Conservation (phyloP, 23 tunicate species). For the Halocynthia roretzi region DNA sequence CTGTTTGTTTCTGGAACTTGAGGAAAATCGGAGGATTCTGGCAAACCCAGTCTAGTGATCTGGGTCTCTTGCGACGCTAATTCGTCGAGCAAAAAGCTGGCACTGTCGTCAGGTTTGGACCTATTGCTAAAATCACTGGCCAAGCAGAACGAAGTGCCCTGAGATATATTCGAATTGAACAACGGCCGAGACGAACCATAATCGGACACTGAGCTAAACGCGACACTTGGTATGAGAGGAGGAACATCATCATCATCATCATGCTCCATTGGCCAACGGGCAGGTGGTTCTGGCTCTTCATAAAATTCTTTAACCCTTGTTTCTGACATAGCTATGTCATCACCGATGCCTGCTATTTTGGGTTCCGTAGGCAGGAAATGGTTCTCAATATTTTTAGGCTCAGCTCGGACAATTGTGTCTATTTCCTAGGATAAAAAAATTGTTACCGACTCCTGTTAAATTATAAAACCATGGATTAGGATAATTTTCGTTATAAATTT, state of each 20-base stretch:
- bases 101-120: neutral
- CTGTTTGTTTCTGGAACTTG: neutral
- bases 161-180: neutral
- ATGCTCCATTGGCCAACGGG: slow-evolving; percentile 1
- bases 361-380: too few relatives aligned
- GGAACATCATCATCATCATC: neutral
- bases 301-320: too few relatives aligned
- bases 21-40: slow-evolving; percentile 1
- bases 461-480: too few relatives aligned
- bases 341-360: too few relatives aligned
- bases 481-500: too few relatives aligned
- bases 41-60: slow-evolving; percentile 13
- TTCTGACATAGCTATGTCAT: too few relatives aligned
- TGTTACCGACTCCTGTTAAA: too few relatives aligned
- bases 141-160: too few relatives aligned
- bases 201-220: neutral
- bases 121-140: too few relatives aligned
- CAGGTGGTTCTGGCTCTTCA: neutral
- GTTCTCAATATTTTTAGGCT: too few relatives aligned
- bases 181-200: slow-evolving; percentile 10
- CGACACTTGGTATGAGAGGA: neutral
- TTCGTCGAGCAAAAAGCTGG: neutral
- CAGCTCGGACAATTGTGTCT: too few relatives aligned
- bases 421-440: too few relatives aligned
- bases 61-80: slow-evolving; percentile 11